A percentile compares a stretch with the other conserved stretches of the same genome.
Conservation (phyloP, 2,888 invertebrate genomes). For the Dione juno region DNA sequence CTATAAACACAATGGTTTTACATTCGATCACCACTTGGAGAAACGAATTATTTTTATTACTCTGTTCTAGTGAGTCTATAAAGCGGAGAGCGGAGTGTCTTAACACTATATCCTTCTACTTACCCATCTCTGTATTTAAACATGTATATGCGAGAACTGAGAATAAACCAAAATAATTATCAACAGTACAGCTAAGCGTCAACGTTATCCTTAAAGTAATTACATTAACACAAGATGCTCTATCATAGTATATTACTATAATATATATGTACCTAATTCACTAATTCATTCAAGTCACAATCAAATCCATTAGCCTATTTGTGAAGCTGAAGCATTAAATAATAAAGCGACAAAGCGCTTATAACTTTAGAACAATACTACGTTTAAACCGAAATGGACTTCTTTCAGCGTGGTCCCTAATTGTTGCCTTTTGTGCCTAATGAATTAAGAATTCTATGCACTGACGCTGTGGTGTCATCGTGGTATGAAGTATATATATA, state of each 20-base stretch:
- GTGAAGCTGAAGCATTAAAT: constrained; percentile 37
- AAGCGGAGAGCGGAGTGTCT: too few species aligned
- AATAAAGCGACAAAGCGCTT: constrained; percentile 53
- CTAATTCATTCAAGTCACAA: constrained; percentile 37
- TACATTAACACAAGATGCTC: neutral
- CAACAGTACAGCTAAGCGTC: too few species aligned
- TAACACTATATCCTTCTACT: too few species aligned
- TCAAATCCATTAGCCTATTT: constrained; percentile 39
- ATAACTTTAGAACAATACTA: constrained; percentile 57
- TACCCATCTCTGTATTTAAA: too few species aligned
- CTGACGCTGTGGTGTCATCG: neutral
- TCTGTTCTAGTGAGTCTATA: too few species aligned
- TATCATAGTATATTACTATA: neutral
- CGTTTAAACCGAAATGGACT: constrained; percentile 54
- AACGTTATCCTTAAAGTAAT: neutral
- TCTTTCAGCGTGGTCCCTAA: constrained; percentile 62
- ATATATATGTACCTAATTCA: constrained; percentile 11
- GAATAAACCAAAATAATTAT: too few species aligned
- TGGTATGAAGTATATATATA: neutral
- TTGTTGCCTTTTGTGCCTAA: constrained; percentile 55
- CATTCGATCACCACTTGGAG: too few species aligned
- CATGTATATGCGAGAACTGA: too few species aligned
- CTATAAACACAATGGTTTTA: too few species aligned
- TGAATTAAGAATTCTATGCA: constrained; percentile 47
- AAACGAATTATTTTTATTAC: too few species aligned